Conservation (phyloP, 2,797 vertebrate species). For the Diplodus sargus region DNA sequence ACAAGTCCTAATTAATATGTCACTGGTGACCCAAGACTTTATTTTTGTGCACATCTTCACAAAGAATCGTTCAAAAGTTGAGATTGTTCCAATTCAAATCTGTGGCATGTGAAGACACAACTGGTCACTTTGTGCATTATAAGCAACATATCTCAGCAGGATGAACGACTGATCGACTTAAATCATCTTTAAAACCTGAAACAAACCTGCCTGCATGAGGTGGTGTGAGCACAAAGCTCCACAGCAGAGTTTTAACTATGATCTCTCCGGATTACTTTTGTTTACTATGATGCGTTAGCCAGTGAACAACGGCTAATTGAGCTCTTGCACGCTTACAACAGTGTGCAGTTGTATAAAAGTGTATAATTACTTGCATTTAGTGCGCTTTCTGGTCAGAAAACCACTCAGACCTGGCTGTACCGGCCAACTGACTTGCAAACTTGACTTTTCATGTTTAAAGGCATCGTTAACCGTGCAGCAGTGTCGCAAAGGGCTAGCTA, state of each 20-base stretch:
- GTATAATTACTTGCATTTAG: too few relatives aligned
- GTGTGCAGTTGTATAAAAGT: accelerated
- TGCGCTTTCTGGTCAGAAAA: too few relatives aligned
- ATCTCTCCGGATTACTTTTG: conserved; percentile 2
- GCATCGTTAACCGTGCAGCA: conserved; percentile 32
- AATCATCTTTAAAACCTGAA: neutral
- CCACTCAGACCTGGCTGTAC: too few relatives aligned
- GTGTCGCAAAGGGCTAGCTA: conserved; percentile 58
- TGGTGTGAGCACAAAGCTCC: neutral
- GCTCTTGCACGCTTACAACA: neutral
- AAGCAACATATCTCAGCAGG: too few relatives aligned
- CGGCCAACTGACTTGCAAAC: neutral
- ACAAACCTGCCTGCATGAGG: too few relatives aligned
- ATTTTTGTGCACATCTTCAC: too few relatives aligned
- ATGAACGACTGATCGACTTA: neutral
- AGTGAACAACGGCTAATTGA: neutral
- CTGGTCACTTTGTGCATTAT: neutral
- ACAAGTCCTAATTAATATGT: too few relatives aligned
- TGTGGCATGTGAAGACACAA: too few relatives aligned
- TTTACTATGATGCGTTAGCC: conserved; percentile 2
- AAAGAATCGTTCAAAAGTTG: too few relatives aligned
- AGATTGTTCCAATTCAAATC: neutral
- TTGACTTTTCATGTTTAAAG: neutral
- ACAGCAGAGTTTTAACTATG: neutral
- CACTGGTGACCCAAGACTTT: too few relatives aligned